Percentiles rank a stretch among this genome's conserved stretches.
These are phyloP conservation scores for Cephus runcator DNA, from an alignment of 2,888 invertebrate genomes.

Conservation along the genomic window DNA sequence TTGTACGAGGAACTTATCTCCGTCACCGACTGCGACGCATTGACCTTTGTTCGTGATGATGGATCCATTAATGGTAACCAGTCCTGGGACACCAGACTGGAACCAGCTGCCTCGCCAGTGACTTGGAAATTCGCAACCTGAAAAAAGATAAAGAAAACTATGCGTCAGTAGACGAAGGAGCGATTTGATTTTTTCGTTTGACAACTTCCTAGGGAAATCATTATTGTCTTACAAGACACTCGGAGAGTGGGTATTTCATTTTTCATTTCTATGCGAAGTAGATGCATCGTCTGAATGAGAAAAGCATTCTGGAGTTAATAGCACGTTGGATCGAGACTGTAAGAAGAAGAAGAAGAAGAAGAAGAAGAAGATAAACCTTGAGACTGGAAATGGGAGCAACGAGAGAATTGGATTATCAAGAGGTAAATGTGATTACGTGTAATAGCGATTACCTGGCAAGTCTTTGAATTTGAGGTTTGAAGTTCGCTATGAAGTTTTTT, in stretches of 20 bases:
- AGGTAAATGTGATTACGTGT: not conserved
- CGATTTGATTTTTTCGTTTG: not conserved
- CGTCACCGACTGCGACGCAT: constrained; percentile 59
- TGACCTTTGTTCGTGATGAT: constrained; percentile 64
- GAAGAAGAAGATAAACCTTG: constrained; percentile 40
- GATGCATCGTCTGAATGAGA: not conserved
- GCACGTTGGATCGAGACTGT: constrained; percentile 34
- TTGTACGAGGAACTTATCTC: constrained; percentile 65
- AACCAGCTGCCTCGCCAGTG: constrained; percentile 66
- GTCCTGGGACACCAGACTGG: constrained; percentile 62
- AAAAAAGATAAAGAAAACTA: constrained; percentile 23
- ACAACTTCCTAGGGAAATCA: not conserved
- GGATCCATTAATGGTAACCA: constrained; percentile 61
- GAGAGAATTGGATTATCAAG: constrained; percentile 27
- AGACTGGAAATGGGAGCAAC: constrained; percentile 14
- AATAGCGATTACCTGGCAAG: not conserved
- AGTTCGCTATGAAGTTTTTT: constrained; percentile 32
- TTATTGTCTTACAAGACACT: not conserved
- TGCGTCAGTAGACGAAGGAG: not conserved
- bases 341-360: too few species aligned
- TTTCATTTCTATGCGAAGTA: not conserved
- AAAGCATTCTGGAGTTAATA: not conserved
- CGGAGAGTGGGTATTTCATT: not conserved
- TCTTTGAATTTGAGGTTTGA: constrained; percentile 43
- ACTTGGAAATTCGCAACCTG: constrained; percentile 61